Percentiles rank a stretch among this genome's conserved stretches.
Conservation (phyloP, 2,113 vertebrate genomes). For the Microcebus murinus region DNA sequence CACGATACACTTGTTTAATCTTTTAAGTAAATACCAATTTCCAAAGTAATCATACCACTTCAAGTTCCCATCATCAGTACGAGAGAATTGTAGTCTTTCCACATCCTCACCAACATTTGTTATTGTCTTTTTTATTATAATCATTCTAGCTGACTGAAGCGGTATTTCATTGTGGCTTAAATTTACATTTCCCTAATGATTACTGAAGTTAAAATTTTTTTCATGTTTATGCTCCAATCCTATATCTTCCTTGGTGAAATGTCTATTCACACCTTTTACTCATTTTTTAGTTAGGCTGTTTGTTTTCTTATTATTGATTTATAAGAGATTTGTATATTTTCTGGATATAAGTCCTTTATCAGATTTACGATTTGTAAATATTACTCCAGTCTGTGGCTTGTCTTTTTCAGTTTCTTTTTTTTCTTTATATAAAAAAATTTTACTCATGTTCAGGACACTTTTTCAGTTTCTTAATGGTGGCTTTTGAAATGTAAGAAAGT, state of each 20-base stretch:
- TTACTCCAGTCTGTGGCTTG: background rate
- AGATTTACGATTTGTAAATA: background rate
- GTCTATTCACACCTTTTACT: background rate
- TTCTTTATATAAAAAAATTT: too few species aligned
- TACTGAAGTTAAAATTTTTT: background rate
- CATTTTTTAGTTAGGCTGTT: background rate
- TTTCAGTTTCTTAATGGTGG: background rate
- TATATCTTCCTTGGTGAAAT: background rate
- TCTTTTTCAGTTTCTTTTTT: background rate
- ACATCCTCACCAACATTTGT: background rate
- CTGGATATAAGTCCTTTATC: background rate
- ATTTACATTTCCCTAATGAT: background rate
- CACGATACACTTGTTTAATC: background rate
- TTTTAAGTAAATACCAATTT: constrained; percentile 13
- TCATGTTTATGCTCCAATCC: background rate
- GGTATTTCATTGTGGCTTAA: background rate
- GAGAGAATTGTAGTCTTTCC: background rate
- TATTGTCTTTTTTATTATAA: background rate
- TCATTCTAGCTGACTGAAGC: background rate
- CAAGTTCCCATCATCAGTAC: background rate
- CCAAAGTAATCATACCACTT: background rate
- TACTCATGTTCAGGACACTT: background rate
- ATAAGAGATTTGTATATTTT: background rate
- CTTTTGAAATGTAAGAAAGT: background rate
- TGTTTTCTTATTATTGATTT: background rate